Conservation (phyloP, 2,888 invertebrate genomes). For the Leptopilina drosophilae region DNA sequence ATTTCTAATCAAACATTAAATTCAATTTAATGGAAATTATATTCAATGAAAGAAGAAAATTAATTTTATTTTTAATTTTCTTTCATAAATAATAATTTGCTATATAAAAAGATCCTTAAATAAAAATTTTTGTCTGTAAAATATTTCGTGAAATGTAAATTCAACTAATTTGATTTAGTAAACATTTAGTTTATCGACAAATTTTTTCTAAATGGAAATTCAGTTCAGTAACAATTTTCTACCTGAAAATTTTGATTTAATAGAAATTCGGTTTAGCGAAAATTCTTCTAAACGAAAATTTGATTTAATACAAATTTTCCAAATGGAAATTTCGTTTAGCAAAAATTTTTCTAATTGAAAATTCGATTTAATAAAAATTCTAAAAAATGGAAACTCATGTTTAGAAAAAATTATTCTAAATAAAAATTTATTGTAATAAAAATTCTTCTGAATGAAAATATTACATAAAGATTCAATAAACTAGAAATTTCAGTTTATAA, state of each 20-base stretch:
- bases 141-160: not conserved
- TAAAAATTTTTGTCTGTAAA: not conserved
- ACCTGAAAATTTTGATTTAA: not conserved
- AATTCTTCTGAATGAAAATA: not conserved
- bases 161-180: too few relatives aligned
- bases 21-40: too few relatives aligned
- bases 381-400: not conserved
- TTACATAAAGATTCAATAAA: too few relatives aligned
- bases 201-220: too few relatives aligned
- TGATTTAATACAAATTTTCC: not conserved
- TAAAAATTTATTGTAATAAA: not conserved
- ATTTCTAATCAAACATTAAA: too few relatives aligned
- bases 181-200: too few relatives aligned
- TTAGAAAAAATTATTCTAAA: not conserved
- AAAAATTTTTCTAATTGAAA: not conserved
- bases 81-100: not conserved
- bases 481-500: too few relatives aligned
- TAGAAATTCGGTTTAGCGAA: not conserved
- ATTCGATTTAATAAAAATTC: not conserved
- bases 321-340: not conserved
- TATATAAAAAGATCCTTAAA: not conserved
- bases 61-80: too few relatives aligned
- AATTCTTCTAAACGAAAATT: not conserved
- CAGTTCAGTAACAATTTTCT: not conserved
- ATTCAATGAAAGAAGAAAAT: too few relatives aligned